Percentiles rank a stretch among this genome's conserved stretches.
Conservation (phyloP, 2,797 vertebrate species). For the Spea hammondii region DNA sequence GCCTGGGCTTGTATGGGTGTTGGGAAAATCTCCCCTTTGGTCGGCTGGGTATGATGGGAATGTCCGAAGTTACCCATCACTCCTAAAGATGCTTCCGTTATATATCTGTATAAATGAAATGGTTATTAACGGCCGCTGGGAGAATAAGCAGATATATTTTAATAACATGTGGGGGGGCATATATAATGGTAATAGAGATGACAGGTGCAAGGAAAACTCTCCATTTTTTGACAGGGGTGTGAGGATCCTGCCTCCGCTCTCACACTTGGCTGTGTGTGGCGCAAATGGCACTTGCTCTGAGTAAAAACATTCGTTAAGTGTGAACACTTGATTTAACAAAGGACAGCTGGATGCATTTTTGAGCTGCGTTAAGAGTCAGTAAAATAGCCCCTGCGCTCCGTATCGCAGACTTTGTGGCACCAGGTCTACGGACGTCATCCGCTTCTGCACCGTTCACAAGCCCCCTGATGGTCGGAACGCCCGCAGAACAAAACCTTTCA, state of each 20-base stretch:
- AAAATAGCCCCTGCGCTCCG: conserved; percentile 4
- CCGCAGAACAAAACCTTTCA: background rate
- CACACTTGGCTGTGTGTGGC: conserved; percentile 45
- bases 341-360: conserved; percentile 49
- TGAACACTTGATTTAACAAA: conserved; percentile 52
- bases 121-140: background rate
- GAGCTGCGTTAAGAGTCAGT: conserved; percentile 32
- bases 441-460: conserved; percentile 13
- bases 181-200: background rate
- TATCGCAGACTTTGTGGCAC: conserved; percentile 37
- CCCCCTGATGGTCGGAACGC: background rate
- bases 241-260: conserved; percentile 40
- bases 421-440: conserved; percentile 21
- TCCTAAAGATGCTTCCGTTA: too few relatives aligned
- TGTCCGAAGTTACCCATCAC: too few relatives aligned
- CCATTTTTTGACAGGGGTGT: conserved; percentile 35
- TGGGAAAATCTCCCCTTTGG: too few relatives aligned
- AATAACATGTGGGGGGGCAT: too few relatives aligned
- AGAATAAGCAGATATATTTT: background rate
- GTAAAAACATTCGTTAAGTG: conserved; percentile 50
- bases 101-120: background rate
- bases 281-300: conserved; percentile 49
- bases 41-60: too few relatives aligned
- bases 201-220: conserved; percentile 43
- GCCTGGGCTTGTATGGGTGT: too few relatives aligned